Conservation (phyloP, 2,113 vertebrate species). For the Ceratotherium simum region DNA sequence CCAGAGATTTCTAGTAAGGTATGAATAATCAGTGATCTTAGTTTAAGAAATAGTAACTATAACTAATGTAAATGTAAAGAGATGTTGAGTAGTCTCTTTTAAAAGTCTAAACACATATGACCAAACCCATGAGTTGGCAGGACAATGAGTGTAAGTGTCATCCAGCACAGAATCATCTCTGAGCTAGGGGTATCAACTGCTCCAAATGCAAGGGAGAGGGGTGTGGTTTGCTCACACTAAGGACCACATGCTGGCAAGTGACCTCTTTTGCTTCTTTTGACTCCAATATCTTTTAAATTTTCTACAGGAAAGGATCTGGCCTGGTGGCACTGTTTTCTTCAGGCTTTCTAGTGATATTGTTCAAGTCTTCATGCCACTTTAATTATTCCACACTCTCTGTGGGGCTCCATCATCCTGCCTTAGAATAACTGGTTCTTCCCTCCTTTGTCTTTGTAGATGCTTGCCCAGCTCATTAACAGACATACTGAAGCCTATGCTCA, state of each 20-base stretch:
- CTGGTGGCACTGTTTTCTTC: not conserved
- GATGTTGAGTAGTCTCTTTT: not conserved
- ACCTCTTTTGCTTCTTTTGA: not conserved
- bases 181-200: not conserved
- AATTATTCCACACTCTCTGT: too few relatives aligned
- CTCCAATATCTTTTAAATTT: not conserved
- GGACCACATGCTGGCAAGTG: not conserved
- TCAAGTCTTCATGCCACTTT: not conserved
- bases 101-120: not conserved
- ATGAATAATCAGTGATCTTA: not conserved
- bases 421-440: not conserved
- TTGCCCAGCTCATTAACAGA: not conserved
- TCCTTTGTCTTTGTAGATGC: not conserved
- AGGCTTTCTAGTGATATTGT: not conserved
- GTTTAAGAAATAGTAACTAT: not conserved
- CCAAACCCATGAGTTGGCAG: not conserved
- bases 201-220: not conserved
- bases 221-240: not conserved
- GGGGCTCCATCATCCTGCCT: not conserved
- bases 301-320: not conserved
- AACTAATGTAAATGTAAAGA: not conserved
- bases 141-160: rapidly evolving
- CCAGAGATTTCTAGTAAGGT: not conserved
- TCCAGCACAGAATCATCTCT: rapidly evolving
- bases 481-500: not conserved